Conservation (phyloP, 35 echinoderm and acorn worm genomes). For the Heliocidaris erythrogramma region DNA sequence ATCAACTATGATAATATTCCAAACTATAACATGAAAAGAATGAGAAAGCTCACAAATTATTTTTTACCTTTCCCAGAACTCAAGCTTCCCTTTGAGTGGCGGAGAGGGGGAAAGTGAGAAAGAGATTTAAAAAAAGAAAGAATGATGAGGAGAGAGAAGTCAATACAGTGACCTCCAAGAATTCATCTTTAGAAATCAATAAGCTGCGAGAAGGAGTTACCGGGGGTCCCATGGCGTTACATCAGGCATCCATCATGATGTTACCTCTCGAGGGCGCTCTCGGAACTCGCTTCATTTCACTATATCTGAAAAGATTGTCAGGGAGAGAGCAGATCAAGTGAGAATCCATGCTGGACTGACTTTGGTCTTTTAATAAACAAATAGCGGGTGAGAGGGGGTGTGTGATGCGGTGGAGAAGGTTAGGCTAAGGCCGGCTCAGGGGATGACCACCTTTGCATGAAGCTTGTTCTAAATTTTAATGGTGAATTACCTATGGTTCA, state of each 20-base stretch:
- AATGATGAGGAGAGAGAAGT: neutral
- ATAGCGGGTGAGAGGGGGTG: neutral
- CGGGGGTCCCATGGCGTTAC: neutral
- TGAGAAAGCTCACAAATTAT: no score
- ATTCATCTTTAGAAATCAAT: conserved; percentile 19
- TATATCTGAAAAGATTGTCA: neutral
- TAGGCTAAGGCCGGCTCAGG: neutral
- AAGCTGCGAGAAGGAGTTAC: neutral
- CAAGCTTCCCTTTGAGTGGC: no score
- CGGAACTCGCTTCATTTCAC: neutral
- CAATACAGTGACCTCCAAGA: neutral
- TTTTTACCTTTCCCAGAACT: no score
- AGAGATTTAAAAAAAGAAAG: no score
- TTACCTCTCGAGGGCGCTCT: neutral
- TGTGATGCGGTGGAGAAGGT: no score
- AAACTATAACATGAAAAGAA: no score
- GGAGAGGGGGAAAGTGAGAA: no score
- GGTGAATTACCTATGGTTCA: neutral
- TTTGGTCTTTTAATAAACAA: neutral
- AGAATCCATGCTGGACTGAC: neutral
- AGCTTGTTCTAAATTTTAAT: neutral
- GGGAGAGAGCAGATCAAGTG: no score
- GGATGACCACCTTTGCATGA: neutral
- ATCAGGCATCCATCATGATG: neutral
- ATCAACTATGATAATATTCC: no score